phyloP scores from a whole-genome alignment of 2,797 vertebrate genomes.

The Pipistrellus nathusii region DNA sequence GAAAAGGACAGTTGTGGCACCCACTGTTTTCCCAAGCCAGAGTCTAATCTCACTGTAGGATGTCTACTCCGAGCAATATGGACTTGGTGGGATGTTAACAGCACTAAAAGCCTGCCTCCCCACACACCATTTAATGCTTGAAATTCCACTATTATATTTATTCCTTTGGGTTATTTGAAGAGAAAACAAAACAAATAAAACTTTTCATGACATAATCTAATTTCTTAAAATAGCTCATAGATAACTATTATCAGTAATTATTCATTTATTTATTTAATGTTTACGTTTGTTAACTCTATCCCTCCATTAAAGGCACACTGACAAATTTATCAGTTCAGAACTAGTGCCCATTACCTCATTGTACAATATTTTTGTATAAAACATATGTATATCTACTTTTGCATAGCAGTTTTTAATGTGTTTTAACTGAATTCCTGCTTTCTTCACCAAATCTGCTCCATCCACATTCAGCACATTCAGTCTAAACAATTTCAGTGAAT shows the following conservation, averaged over 20 bases:
- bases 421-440: background rate
- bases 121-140: background rate
- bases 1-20: background rate
- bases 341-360: background rate
- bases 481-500: background rate
- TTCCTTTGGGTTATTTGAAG: background rate
- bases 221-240: background rate
- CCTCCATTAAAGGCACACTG: background rate
- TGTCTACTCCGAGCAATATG: background rate
- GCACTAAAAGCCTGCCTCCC: conserved; percentile 38
- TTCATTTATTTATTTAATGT: background rate
- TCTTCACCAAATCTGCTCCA: background rate
- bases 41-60: conserved; percentile 22
- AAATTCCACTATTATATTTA: conserved; percentile 36
- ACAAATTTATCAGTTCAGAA: background rate
- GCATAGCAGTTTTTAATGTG: background rate
- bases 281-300: background rate
- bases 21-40: background rate
- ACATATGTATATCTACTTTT: background rate
- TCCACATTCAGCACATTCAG: background rate
- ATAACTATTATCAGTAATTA: background rate
- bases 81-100: conserved; percentile 42
- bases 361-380: background rate
- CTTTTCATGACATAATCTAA: conserved; percentile 17
- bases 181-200: background rate